Evolutionary conservation across 2,113 vertebrate genomes (phyloP).

Genomic region (Oriolus oriolus): DNA sequence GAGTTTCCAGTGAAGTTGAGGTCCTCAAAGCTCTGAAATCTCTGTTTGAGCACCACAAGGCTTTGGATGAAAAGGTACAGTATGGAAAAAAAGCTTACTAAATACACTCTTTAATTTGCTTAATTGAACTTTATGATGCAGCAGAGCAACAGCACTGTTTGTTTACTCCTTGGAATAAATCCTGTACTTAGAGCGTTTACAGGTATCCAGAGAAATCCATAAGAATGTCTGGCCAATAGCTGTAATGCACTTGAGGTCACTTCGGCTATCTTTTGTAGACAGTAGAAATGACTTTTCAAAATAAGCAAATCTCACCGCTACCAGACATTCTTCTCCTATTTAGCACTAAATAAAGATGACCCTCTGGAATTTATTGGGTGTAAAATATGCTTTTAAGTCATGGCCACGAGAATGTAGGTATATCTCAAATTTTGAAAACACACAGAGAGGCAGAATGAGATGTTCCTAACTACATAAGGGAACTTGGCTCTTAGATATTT

Average conservation of each 20-base stretch:
- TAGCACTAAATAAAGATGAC: not conserved
- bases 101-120: not conserved
- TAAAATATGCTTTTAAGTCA: not conserved
- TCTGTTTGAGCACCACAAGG: conserved; percentile 98
- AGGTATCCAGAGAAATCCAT: not conserved
- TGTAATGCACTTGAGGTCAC: not conserved
- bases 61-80: conserved; percentile 95
- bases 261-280: not conserved
- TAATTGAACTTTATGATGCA: not conserved
- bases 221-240: not conserved
- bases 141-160: not conserved
- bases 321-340: not conserved
- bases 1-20: conserved; percentile 97
- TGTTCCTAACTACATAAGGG: not conserved
- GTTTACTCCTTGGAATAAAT: not conserved
- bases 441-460: not conserved
- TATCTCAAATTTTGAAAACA: not conserved
- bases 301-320: not conserved
- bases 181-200: not conserved
- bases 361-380: not conserved
- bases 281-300: not conserved
- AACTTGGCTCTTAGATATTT: not conserved
- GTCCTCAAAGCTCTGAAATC: conserved; percentile 99
- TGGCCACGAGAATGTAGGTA: not conserved
- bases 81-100: conserved; percentile 1